phyloP scores from a whole-genome alignment of 2,888 invertebrate genomes.

The Amaurobius ferox region DNA sequence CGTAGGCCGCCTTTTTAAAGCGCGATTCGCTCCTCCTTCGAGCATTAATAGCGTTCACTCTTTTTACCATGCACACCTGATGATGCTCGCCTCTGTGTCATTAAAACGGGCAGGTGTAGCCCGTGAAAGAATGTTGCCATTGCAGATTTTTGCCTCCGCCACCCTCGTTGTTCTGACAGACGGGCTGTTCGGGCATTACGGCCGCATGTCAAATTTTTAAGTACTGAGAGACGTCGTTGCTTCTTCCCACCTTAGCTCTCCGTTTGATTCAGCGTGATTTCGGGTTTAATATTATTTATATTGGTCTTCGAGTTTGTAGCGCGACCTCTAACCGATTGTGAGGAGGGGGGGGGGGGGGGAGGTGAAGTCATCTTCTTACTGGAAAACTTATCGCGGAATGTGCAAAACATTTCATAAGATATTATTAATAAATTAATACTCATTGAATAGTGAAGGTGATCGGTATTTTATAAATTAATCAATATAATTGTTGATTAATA shows the following conservation, averaged over 20 bases:
- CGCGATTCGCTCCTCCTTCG: constrained; percentile 42
- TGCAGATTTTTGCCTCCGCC: not conserved
- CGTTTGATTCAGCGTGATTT: not conserved
- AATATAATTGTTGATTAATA: too few species aligned
- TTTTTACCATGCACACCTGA: constrained; percentile 27
- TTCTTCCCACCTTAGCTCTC: not conserved
- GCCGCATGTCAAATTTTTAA: constrained; percentile 63
- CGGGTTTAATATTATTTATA: not conserved
- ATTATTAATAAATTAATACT: too few species aligned
- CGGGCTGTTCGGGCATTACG: constrained; percentile 19
- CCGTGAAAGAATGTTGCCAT: constrained; percentile 43
- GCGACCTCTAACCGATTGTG: too few species aligned
- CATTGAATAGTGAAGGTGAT: too few species aligned
- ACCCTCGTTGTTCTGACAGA: constrained; percentile 45
- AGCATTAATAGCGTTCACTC: constrained; percentile 22
- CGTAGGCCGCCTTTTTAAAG: constrained; percentile 56
- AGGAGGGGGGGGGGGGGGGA: too few species aligned
- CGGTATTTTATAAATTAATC: too few species aligned
- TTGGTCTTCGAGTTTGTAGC: too few species aligned
- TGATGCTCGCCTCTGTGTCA: constrained; percentile 26
- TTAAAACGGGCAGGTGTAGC: constrained; percentile 43
- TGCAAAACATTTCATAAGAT: too few species aligned
- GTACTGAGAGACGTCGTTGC: constrained; percentile 21
- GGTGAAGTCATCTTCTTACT: too few species aligned
- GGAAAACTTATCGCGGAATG: too few species aligned